phyloP scores from a whole-genome alignment of 64 coral and sea anemone species.

The Cladopsammia gracilis region DNA sequence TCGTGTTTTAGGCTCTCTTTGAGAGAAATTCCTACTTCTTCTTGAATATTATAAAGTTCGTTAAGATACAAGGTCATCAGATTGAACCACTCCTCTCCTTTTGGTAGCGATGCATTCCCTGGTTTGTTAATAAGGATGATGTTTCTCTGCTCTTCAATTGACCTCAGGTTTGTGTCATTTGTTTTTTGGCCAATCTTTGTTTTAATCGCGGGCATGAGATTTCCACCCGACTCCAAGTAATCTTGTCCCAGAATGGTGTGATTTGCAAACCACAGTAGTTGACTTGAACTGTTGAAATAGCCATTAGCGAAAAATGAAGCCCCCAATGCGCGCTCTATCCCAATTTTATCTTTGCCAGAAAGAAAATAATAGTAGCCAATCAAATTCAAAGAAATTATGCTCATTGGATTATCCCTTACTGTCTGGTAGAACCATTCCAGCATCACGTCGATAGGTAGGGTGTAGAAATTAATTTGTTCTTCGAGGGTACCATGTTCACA shows the following conservation, averaged over 20 bases:
- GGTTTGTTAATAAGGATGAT: slow-evolving; percentile 47
- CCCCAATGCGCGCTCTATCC: slow-evolving; percentile 68
- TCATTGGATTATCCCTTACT: background rate
- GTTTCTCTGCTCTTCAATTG: slow-evolving; percentile 15
- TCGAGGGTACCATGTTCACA: background rate
- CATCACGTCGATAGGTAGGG: slow-evolving; percentile 23
- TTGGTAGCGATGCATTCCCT: background rate
- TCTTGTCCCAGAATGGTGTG: slow-evolving; percentile 51
- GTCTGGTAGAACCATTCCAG: slow-evolving; percentile 29
- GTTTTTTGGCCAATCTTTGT: background rate
- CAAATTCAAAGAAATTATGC: background rate
- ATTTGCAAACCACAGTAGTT: slow-evolving; percentile 63
- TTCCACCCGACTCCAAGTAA: slow-evolving; percentile 25
- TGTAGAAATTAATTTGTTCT: slow-evolving; percentile 57
- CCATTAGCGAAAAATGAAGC: slow-evolving; percentile 58
- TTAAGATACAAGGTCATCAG: slow-evolving; percentile 69
- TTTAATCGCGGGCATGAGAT: slow-evolving; percentile 65
- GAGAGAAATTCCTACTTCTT: slow-evolving; percentile 12
- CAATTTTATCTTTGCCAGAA: slow-evolving; percentile 64
- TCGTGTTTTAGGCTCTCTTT: background rate
- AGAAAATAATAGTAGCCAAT: slow-evolving; percentile 69
- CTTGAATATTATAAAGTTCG: slow-evolving; percentile 51
- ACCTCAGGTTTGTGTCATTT: background rate
- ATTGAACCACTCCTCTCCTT: slow-evolving; percentile 42
- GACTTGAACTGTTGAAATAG: slow-evolving; percentile 21